These are phyloP conservation scores for Centroberyx gerrardi DNA, from an alignment of 2,797 vertebrate species.

Conservation along the genomic window DNA sequence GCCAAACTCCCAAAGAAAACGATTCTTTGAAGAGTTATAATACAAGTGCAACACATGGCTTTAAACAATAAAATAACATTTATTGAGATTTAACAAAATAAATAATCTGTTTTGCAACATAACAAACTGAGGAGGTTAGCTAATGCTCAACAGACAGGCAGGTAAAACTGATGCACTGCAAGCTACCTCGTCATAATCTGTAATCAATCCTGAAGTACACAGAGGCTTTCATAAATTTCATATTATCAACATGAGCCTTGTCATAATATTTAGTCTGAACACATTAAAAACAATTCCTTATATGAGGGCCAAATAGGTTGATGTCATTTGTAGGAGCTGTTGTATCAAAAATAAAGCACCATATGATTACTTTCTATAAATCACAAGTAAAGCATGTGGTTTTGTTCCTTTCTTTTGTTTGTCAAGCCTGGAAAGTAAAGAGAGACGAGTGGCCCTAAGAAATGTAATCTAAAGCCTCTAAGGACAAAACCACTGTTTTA, in stretches of 20 bases:
- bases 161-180: constrained; percentile 66
- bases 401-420: constrained; percentile 17
- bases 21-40: constrained; percentile 23
- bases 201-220: constrained; percentile 26
- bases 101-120: constrained; percentile 95
- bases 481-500: background rate
- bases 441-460: constrained; percentile 5
- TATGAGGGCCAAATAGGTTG: background rate
- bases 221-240: constrained; percentile 27
- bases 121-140: constrained; percentile 87
- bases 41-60: constrained; percentile 34
- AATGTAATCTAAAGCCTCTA: constrained; percentile 3
- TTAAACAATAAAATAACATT: constrained; percentile 90
- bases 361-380: constrained; percentile 37
- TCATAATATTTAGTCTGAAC: constrained; percentile 28
- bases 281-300: constrained; percentile 27
- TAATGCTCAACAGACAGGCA: constrained; percentile 79
- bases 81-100: constrained; percentile 98
- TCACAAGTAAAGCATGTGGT: constrained; percentile 12
- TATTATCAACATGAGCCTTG: constrained; percentile 31
- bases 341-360: constrained; percentile 56
- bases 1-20: background rate
- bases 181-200: constrained; percentile 62
- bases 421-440: constrained; percentile 23
- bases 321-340: constrained; percentile 21